Base-by-base conservation (phyloP, 2,888 invertebrate genomes). In the Caenorhabditis auriculariae region DNA sequence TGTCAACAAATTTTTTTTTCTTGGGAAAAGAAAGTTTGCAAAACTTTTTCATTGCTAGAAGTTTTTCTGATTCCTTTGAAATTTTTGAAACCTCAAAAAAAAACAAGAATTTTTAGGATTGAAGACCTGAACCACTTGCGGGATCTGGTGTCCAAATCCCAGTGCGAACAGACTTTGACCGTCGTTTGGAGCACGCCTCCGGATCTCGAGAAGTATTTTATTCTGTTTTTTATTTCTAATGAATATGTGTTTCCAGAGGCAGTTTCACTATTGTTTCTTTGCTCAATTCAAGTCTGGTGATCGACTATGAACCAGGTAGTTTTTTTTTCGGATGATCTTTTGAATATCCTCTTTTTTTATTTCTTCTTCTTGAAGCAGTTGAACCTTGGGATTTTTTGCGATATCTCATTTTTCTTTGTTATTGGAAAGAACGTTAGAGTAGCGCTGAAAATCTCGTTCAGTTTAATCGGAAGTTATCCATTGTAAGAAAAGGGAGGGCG, bases 81-180 rank as follows among this genome's bases (percentile, higher is more conserved):
- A n/a, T n/a, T n/a, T n/a, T n/a, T n/a, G n/a, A n/a, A n/a, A n/a
- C n/a, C 9, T 41, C 41, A n/a, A 41, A 12, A 19, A 41, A 41
- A 41, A 21, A 21, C n/a, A 45, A 24, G 19, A 28, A 2, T 7
- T 54, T 66, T 38, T 50, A 70, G 69, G 60, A 46, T 66, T 4
- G 43, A 38, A 12, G 69, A 70, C 29, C 41, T 70, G 4, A 60
- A 49, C 32, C 61, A 62, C 44, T 54, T 70, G 2, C 59, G 60
- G 21, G 69, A 70, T 49, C 7, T 65, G 7, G 53, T 70, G 4
- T 43, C 60, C 19, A 49, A 54, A 4, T 61, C 63, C 9, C 41
- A 65, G 4, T 70, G 69, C 32, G 41, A 48, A 0, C 69, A 70
- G 48, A 66, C 59, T 2, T 29, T 70, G 27, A 54, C 60, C 19